Evolutionary conservation across 2,797 vertebrate species (phyloP).

Genomic region (Psittacula echo): DNA sequence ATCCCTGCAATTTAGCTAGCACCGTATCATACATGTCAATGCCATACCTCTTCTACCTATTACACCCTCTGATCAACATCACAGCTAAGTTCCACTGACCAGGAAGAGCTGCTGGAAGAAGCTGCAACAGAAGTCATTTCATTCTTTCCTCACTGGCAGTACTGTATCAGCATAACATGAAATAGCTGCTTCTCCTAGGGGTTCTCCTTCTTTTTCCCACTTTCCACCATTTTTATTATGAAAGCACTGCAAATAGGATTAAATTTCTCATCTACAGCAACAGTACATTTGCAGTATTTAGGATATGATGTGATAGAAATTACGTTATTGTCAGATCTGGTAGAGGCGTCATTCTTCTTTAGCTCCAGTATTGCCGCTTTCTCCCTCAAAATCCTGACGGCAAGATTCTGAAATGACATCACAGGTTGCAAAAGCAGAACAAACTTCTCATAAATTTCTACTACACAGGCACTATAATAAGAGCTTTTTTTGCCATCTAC

Average conservation of each 20-base stretch:
- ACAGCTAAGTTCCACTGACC: neutral
- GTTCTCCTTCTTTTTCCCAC: neutral
- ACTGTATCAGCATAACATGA: neutral
- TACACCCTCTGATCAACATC: neutral
- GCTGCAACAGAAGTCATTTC: neutral
- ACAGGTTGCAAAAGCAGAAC: conserved; percentile 30
- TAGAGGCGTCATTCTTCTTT: neutral
- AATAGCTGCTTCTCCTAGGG: neutral
- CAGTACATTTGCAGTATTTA: neutral
- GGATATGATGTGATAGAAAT: neutral
- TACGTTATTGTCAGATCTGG: neutral
- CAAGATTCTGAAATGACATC: conserved; percentile 41
- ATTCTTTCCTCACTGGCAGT: neutral
- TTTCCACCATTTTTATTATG: neutral
- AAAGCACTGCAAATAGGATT: conserved; percentile 13
- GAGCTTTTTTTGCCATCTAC: conserved; percentile 44
- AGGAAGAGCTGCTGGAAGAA: neutral
- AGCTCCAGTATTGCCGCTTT: neutral
- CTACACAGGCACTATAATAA: conserved; percentile 36
- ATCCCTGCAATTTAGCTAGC: neutral
- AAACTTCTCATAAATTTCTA: conserved; percentile 50
- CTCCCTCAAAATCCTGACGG: neutral
- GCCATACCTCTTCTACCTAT: neutral
- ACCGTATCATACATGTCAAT: neutral
- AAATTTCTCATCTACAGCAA: conserved; percentile 14